These are phyloP conservation scores for Tokudaia tokunoshimensis DNA, from an alignment of 2,797 vertebrate species.

Conservation along the genomic window DNA sequence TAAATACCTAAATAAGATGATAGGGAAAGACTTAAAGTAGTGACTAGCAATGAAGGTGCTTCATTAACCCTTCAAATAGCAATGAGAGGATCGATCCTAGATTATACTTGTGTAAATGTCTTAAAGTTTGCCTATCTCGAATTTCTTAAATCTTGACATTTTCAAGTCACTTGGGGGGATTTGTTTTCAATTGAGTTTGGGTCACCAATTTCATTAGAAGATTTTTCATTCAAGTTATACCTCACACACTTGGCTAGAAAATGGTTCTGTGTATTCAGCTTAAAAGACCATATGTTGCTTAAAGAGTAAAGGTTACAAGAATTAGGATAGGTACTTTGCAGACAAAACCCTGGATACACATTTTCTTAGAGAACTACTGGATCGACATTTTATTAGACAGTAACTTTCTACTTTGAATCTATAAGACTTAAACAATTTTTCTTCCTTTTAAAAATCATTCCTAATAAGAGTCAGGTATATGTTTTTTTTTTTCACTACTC, in stretches of 20 bases:
- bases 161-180: conserved; percentile 31
- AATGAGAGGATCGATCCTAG: conserved; percentile 14
- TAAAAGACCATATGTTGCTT: background rate
- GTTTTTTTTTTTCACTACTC: background rate
- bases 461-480: conserved; percentile 34
- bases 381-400: background rate
- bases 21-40: conserved; percentile 64
- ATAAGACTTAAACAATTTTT: conserved; percentile 34
- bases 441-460: conserved; percentile 38
- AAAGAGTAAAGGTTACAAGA: conserved; percentile 4
- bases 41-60: conserved; percentile 16
- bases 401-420: conserved; percentile 41
- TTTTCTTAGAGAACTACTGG: conserved; percentile 47
- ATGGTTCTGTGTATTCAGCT: background rate
- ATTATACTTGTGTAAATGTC: conserved; percentile 26
- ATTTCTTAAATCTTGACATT: conserved; percentile 9
- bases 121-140: conserved; percentile 35
- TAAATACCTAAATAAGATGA: conserved; percentile 72
- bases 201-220: conserved; percentile 45
- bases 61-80: conserved; percentile 46
- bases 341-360: conserved; percentile 3
- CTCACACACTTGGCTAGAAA: conserved; percentile 29
- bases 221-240: conserved; percentile 39
- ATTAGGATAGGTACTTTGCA: background rate
- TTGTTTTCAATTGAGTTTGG: conserved; percentile 56